Conservation (phyloP, 2,888 invertebrate genomes). For the Reticulitermes lucifugus region DNA sequence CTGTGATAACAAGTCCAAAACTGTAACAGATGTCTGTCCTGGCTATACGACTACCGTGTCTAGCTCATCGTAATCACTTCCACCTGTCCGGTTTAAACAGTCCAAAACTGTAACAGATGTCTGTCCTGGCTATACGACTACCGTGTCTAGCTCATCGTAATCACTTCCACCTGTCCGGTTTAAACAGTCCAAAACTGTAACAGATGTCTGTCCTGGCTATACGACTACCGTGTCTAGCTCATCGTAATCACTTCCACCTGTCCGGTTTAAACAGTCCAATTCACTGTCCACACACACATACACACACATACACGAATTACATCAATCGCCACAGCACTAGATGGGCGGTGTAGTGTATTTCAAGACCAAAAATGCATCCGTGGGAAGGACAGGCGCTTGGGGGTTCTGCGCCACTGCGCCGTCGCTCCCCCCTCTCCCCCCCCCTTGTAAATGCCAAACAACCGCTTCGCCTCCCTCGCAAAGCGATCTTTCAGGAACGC, state of each 20-base stretch:
- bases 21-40: no score
- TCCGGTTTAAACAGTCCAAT: neutral
- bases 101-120: no score
- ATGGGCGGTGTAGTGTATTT: no score
- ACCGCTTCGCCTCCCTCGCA: neutral
- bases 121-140: no score
- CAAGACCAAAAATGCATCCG: neutral
- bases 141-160: no score
- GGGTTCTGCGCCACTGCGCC: slow-evolving; percentile 1
- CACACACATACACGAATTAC: neutral
- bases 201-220: no score
- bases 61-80: no score
- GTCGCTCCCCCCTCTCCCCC: neutral
- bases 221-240: no score
- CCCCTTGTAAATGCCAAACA: neutral
- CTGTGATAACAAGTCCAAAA: neutral
- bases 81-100: neutral
- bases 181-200: neutral
- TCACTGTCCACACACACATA: neutral
- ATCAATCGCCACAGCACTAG: neutral
- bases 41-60: no score
- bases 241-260: no score
- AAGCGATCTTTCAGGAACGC: neutral
- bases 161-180: no score
- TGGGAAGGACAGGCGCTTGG: slow-evolving; percentile 7